A percentile compares a stretch with the other conserved stretches of the same genome.
Evolutionary conservation across 1,140 invertebrate species (phyloP).

Genomic region (Drosophila navojoa): DNA sequence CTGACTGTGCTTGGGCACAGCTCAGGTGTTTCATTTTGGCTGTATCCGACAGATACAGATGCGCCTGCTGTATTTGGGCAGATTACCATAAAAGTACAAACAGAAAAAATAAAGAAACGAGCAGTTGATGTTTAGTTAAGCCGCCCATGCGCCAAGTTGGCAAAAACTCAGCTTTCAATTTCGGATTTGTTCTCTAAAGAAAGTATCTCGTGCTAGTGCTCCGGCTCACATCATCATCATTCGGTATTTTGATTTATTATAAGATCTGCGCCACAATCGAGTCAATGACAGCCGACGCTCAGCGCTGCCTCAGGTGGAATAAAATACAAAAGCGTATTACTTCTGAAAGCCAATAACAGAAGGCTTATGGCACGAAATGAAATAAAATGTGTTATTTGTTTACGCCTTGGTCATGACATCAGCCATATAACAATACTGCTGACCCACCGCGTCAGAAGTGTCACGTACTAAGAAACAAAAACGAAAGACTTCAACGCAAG

Average conservation of each 20-base stretch:
- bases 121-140: slow-evolving; percentile 48
- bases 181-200: not conserved
- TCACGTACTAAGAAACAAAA: slow-evolving; percentile 35
- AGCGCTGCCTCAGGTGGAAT: slow-evolving; percentile 9
- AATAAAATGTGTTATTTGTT: slow-evolving; percentile 44
- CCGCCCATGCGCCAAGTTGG: slow-evolving; percentile 59
- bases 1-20: slow-evolving; percentile 24
- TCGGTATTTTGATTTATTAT: slow-evolving; percentile 65
- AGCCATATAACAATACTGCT: slow-evolving; percentile 37
- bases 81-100: slow-evolving; percentile 57
- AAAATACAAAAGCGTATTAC: slow-evolving; percentile 29
- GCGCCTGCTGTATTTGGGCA: slow-evolving; percentile 62
- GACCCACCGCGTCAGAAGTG: slow-evolving; percentile 24
- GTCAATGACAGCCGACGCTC: slow-evolving; percentile 56
- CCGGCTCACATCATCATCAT: slow-evolving; percentile 58
- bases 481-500: slow-evolving; percentile 76
- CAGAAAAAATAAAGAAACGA: slow-evolving; percentile 1
- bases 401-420: slow-evolving; percentile 64
- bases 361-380: slow-evolving; percentile 12
- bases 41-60: slow-evolving; percentile 32
- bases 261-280: slow-evolving; percentile 73
- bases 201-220: not conserved
- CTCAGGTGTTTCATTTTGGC: slow-evolving; percentile 37
- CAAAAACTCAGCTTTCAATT: slow-evolving; percentile 23
- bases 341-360: slow-evolving; percentile 22